These are phyloP conservation scores for Channa striata DNA, from an alignment of 2,797 vertebrate species.

Conservation along the genomic window DNA sequence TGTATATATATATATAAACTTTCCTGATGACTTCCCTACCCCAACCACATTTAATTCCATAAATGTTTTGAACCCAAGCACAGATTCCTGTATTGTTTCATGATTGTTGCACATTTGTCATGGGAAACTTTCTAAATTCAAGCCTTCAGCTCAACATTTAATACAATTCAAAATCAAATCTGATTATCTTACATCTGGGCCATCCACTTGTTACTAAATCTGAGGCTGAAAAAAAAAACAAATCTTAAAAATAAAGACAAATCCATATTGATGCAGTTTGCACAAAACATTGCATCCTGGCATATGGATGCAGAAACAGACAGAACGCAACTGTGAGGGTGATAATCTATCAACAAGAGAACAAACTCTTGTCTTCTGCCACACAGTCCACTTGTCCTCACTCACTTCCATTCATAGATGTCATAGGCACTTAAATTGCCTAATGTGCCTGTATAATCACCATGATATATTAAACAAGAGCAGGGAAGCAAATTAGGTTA, in stretches of 20 bases:
- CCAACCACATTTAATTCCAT: slow-evolving; percentile 1
- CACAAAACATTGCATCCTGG: slow-evolving; percentile 11
- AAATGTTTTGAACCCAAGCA: slow-evolving; percentile 1
- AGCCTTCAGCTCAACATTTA: neutral
- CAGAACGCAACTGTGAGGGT: slow-evolving; percentile 10
- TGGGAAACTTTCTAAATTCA: neutral
- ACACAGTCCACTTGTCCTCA: neutral
- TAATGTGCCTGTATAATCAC: slow-evolving; percentile 31
- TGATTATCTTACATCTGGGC: slow-evolving; percentile 24
- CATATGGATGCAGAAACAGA: slow-evolving; percentile 15
- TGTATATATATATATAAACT: slow-evolving; percentile 23
- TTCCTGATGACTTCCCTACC: neutral
- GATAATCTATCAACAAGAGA: slow-evolving; percentile 4
- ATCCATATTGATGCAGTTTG: slow-evolving; percentile 8
- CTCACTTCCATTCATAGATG: slow-evolving; percentile 52
- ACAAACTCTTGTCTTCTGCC: slow-evolving; percentile 2
- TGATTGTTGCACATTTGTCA: slow-evolving; percentile 4
- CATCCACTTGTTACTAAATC: neutral
- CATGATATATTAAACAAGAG: slow-evolving; percentile 23
- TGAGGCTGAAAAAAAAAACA: too few relatives aligned
- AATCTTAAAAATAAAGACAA: neutral
- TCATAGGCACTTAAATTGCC: slow-evolving; percentile 35
- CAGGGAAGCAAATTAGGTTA: slow-evolving; percentile 29
- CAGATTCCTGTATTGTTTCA: neutral
- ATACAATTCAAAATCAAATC: slow-evolving; percentile 15